A percentile compares a stretch with the other conserved stretches of the same genome.
Conservation (phyloP, 23 tunicate species). For the Trididemnum clinides region DNA sequence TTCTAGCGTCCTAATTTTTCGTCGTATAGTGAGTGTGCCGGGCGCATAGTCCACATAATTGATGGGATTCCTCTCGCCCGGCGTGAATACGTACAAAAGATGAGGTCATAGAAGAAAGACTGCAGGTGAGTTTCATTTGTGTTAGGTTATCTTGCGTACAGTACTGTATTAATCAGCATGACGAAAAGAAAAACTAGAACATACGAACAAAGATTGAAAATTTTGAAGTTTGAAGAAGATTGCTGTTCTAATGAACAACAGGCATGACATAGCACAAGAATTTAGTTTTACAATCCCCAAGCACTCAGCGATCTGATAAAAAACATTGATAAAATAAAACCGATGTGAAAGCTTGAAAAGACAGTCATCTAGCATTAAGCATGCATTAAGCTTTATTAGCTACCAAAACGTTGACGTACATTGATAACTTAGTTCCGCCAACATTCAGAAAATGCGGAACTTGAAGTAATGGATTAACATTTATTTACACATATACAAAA, state of each 20-base stretch:
- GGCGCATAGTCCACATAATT: no score
- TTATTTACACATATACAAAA: background rate
- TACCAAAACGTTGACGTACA: background rate
- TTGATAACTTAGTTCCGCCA: slow-evolving; percentile 10
- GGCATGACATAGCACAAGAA: background rate
- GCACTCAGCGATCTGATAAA: slow-evolving; percentile 2
- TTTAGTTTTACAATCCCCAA: background rate
- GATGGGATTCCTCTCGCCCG: no score
- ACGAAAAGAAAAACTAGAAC: slow-evolving; percentile 14
- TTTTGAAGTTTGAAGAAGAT: background rate
- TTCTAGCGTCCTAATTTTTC: no score
- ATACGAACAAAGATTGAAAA: background rate
- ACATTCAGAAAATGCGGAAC: background rate
- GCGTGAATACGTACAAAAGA: background rate
- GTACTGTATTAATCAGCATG: background rate
- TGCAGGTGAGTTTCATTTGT: background rate
- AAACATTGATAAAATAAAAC: background rate
- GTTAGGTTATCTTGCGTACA: background rate
- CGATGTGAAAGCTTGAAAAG: background rate
- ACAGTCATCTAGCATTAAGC: background rate
- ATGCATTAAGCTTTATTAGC: background rate
- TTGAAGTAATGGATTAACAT: background rate
- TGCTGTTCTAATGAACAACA: background rate
- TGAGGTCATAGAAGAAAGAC: background rate
- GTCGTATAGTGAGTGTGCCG: no score